Evolutionary conservation across 2,797 vertebrate genomes (phyloP).

Genomic region (Carcharodon carcharias): DNA sequence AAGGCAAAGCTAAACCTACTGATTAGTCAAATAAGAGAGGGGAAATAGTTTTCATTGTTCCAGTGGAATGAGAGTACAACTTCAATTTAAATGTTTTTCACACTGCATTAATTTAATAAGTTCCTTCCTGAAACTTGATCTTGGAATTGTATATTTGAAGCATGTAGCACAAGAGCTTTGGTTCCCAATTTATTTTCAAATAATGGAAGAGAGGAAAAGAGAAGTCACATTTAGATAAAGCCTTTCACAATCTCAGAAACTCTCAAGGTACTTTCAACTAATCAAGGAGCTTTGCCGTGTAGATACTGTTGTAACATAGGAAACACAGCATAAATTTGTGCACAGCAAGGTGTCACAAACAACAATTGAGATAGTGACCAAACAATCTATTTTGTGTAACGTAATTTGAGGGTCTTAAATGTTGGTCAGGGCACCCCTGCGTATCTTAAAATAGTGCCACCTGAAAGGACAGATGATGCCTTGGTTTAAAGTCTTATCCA

Average conservation of each 20-base stretch:
- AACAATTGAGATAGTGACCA: background rate
- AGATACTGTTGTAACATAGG: background rate
- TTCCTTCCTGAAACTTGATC: conserved; percentile 10
- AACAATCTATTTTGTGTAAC: background rate
- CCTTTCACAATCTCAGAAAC: background rate
- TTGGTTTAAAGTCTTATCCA: background rate
- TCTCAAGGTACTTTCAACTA: background rate
- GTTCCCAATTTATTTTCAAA: background rate
- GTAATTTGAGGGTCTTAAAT: background rate
- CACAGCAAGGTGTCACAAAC: background rate
- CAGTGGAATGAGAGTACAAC: conserved; percentile 21
- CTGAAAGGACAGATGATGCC: background rate
- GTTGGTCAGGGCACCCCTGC: background rate
- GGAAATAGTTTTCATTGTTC: background rate
- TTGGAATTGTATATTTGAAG: conserved; percentile 3
- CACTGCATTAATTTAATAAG: conserved; percentile 15
- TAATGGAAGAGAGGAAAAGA: background rate
- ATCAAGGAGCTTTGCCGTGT: background rate
- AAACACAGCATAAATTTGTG: background rate
- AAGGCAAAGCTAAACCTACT: background rate
- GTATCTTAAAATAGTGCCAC: background rate
- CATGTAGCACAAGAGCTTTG: background rate
- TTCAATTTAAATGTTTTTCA: conserved; percentile 29
- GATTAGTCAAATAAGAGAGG: conserved; percentile 16
- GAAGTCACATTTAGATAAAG: background rate